These are phyloP conservation scores for Miltochrista miniata DNA, from an alignment of 2,888 invertebrate species.

Conservation along the genomic window DNA sequence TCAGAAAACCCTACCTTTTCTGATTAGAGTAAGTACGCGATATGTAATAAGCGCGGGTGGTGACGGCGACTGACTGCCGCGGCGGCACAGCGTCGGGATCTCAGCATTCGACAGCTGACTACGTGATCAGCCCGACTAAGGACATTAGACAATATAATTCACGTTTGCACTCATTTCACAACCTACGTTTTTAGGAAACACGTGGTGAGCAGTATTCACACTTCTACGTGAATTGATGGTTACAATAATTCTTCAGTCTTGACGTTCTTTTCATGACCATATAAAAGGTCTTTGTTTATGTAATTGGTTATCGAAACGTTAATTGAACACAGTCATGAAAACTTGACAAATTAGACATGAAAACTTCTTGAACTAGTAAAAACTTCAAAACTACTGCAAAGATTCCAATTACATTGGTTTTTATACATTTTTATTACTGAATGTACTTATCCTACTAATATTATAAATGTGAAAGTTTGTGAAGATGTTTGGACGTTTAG, in stretches of 20 bases:
- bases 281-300: conserved; percentile 51
- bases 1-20: conserved; percentile 60
- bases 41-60: conserved; percentile 48
- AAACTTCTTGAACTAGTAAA: conserved; percentile 28
- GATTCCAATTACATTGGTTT: conserved; percentile 44
- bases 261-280: conserved; percentile 33
- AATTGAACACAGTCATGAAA: conserved; percentile 46
- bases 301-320: conserved; percentile 47
- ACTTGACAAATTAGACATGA: conserved; percentile 15
- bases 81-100: conserved; percentile 42
- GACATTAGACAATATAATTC: conserved; percentile 51
- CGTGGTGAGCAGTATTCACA: conserved; percentile 26
- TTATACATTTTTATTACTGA: conserved; percentile 43
- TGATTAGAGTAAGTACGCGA: conserved; percentile 67
- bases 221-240: conserved; percentile 24
- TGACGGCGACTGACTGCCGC: conserved; percentile 53
- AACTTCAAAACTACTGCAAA: conserved; percentile 47
- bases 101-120: conserved; percentile 40
- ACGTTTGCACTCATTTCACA: conserved; percentile 46
- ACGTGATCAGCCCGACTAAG: conserved; percentile 60
- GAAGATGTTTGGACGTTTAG: too few relatives aligned
- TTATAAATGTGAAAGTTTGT: too few relatives aligned
- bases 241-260: conserved; percentile 29
- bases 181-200: conserved; percentile 55
- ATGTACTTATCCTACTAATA: too few relatives aligned